These are phyloP conservation scores for Brachypodius melanocephalos DNA, from an alignment of 2,113 vertebrate genomes.

Conservation along the genomic window DNA sequence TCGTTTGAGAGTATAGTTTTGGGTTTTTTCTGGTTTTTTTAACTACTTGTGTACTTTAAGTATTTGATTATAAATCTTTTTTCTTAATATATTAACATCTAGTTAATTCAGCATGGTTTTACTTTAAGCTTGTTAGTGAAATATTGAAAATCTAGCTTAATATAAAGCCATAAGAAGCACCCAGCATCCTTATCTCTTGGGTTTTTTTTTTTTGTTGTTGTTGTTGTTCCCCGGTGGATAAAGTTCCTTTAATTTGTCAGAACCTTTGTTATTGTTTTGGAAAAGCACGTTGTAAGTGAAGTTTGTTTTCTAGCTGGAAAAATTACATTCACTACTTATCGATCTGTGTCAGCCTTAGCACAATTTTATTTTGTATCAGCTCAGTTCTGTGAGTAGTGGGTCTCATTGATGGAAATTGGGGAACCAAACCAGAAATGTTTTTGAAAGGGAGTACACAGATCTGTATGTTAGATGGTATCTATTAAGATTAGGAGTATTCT, in stretches of 20 bases:
- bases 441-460: neutral
- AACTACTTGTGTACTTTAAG: neutral
- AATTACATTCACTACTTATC: neutral
- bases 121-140: conserved; percentile 46
- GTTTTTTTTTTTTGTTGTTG: accelerated
- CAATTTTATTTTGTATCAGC: neutral
- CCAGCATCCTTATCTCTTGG: neutral
- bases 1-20: neutral
- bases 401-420: neutral
- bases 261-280: neutral
- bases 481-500: neutral
- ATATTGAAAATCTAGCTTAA: conserved; percentile 53
- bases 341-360: neutral
- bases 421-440: neutral
- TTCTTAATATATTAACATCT: conserved; percentile 24
- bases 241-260: neutral
- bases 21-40: neutral
- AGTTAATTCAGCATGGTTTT: conserved; percentile 35
- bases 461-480: neutral
- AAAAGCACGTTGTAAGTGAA: neutral
- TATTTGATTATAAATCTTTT: neutral
- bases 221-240: neutral
- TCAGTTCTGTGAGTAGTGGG: neutral
- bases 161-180: neutral
- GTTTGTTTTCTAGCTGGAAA: neutral